These are phyloP conservation scores for Lumbricus terrestris DNA, from an alignment of 2,888 invertebrate genomes.

Conservation along the genomic window DNA sequence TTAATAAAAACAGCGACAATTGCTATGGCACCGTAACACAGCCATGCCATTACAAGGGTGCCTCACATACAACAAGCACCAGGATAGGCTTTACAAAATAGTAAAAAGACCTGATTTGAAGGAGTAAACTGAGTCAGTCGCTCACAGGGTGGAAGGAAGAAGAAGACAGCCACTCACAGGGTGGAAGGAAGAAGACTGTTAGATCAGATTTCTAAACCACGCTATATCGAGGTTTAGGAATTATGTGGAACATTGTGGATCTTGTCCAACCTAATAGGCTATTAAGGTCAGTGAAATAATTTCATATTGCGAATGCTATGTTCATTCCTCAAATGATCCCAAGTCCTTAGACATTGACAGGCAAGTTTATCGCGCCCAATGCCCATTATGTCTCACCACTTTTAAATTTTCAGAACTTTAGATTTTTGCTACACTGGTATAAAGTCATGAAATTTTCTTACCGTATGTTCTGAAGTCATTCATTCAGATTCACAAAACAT, in stretches of 20 bases:
- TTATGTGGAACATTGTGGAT: neutral
- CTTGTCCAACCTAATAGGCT: neutral
- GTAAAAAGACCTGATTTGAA: no score
- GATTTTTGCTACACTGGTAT: neutral
- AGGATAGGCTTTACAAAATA: no score
- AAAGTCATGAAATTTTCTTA: neutral
- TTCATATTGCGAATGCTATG: neutral
- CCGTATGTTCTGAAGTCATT: neutral
- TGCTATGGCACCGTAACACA: no score
- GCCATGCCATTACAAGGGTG: no score
- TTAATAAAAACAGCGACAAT: no score
- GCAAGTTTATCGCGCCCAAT: neutral
- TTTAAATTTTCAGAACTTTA: neutral
- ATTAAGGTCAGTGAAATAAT: neutral
- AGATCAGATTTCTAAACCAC: neutral
- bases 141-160: no score
- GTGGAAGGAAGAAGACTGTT: no score
- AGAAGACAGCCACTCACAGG: no score
- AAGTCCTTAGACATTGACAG: neutral
- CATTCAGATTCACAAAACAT: neutral
- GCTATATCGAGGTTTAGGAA: neutral
- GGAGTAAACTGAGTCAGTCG: no score
- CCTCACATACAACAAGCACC: no score
- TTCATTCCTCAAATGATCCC: neutral
- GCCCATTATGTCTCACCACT: no score